These are phyloP conservation scores for Diaperis boleti DNA, from an alignment of 2,888 invertebrate species.

Conservation along the genomic window DNA sequence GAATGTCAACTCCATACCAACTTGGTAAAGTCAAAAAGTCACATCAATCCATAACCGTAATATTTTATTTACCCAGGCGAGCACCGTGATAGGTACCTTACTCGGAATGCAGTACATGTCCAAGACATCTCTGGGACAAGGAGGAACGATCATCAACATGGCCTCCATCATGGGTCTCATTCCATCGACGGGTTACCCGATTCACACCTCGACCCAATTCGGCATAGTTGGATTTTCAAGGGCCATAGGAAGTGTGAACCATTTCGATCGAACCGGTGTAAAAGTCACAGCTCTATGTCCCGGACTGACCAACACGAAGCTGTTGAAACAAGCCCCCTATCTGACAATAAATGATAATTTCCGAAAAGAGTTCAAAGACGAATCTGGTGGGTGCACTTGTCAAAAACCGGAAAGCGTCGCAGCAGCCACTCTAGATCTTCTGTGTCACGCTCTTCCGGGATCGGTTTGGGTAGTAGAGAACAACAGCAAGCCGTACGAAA, in stretches of 20 bases:
- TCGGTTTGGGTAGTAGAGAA: slow-evolving; percentile 57
- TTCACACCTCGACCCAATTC: slow-evolving; percentile 67
- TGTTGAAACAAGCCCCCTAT: slow-evolving; percentile 57
- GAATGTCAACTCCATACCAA: slow-evolving; percentile 73
- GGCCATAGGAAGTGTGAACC: slow-evolving; percentile 56
- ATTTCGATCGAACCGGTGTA: slow-evolving; percentile 67
- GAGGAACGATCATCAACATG: slow-evolving; percentile 75
- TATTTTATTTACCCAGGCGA: slow-evolving; percentile 44
- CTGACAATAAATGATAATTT: slow-evolving; percentile 58
- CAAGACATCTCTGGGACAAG: slow-evolving; percentile 69
- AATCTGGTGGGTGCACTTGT: slow-evolving; percentile 51
- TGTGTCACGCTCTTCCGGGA: slow-evolving; percentile 53
- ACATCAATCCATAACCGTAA: no score
- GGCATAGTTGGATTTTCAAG: slow-evolving; percentile 57
- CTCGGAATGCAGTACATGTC: slow-evolving; percentile 72
- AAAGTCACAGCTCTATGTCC: slow-evolving; percentile 70
- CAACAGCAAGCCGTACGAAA: slow-evolving; percentile 51
- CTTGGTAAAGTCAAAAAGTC: no score
- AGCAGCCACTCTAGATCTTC: slow-evolving; percentile 48
- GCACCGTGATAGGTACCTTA: slow-evolving; percentile 65
- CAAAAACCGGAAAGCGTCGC: slow-evolving; percentile 54
- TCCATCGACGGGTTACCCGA: slow-evolving; percentile 68
- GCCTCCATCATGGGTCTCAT: slow-evolving; percentile 72
- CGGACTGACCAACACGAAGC: slow-evolving; percentile 67
- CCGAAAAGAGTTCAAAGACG: slow-evolving; percentile 55